These are phyloP conservation scores for Heliconius melpomene DNA, from an alignment of 1,140 invertebrate genomes.

Conservation along the genomic window DNA sequence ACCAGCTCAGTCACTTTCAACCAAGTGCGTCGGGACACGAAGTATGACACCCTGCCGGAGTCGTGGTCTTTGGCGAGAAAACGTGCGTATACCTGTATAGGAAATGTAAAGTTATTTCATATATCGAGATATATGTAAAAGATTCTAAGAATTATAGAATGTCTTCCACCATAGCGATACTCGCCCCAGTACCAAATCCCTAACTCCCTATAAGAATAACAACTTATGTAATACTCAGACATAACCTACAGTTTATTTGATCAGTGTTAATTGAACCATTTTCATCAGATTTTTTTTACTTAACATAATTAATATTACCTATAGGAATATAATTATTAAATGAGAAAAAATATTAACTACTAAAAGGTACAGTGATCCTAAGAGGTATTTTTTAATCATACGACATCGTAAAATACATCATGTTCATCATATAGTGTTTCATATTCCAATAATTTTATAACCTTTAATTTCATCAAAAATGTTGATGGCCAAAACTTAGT, in stretches of 20 bases:
- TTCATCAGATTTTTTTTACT: too few species aligned
- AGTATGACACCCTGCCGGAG: conserved; percentile 93
- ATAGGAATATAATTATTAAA: too few species aligned
- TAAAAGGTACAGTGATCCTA: not conserved
- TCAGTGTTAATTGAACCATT: too few species aligned
- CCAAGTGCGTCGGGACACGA: conserved; percentile 93
- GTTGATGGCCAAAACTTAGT: not conserved
- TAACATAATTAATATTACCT: too few species aligned
- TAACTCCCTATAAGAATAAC: too few species aligned
- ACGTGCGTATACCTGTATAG: conserved; percentile 86
- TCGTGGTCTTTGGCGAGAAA: conserved; percentile 96
- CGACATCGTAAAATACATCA: not conserved
- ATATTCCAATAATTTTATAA: not conserved
- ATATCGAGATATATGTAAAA: not conserved
- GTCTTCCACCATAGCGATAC: too few species aligned
- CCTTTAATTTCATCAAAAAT: not conserved
- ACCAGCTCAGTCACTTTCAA: conserved; percentile 96
- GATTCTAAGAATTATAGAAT: not conserved
- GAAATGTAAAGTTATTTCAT: not conserved
- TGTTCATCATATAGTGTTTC: too few species aligned
- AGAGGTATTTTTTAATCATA: not conserved
- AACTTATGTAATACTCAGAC: too few species aligned
- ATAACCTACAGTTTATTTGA: too few species aligned
- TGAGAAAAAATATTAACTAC: not conserved
- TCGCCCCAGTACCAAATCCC: too few species aligned